Base-by-base conservation (phyloP, 2,113 vertebrate species). In the Sminthopsis crassicaudata region DNA sequence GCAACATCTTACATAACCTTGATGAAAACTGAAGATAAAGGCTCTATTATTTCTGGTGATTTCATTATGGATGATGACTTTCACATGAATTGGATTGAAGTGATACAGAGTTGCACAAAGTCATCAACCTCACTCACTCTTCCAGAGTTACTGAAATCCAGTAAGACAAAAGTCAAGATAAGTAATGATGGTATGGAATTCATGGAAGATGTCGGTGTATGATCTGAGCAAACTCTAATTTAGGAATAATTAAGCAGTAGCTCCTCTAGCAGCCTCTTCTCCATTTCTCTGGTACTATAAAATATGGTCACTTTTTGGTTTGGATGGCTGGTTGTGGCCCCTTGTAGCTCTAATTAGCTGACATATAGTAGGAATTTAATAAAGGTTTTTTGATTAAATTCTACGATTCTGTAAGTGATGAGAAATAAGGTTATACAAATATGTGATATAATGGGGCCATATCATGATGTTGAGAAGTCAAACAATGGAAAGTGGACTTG, bases 341-440 rank as follows among this genome's bases (percentile, higher is more conserved):
- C 36, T 36, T 54, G 6, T 91, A 27, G 90, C 22, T 16, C 51
- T 46, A 57, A 57, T 57, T 26, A 57, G 55, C 55, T 67, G 16
- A 36, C 67, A 76, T n/a, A 8, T 22, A 76, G 14, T 84, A 76
- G 67, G 36, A 22, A 76, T 22, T 76, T 22, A 84, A 60, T 60
- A 60, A 84, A 84, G 2, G 14, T 8, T 84, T 84, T 42, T 84
- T 84, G 67, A 14, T 19, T 84, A 89, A 50, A 7, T 16, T 90
- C 50, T 14, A 36, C 8, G n/a, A 48, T 11, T 54, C 8, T 3
- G n/a, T 48, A 7, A 94, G 51, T 48, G 54, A 54, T 3, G 24
- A 42, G 14, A 42, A 48, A 23, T 12, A 7, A 88, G 48, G 11
- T 53, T 46, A 50, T 1, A 9, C 0, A 0, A 84, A 84, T n/a